Evolutionary conservation across 30 jellyfish, hydroid and myxozoan species (phyloP).

Genomic region (Rhopilema esculentum): DNA sequence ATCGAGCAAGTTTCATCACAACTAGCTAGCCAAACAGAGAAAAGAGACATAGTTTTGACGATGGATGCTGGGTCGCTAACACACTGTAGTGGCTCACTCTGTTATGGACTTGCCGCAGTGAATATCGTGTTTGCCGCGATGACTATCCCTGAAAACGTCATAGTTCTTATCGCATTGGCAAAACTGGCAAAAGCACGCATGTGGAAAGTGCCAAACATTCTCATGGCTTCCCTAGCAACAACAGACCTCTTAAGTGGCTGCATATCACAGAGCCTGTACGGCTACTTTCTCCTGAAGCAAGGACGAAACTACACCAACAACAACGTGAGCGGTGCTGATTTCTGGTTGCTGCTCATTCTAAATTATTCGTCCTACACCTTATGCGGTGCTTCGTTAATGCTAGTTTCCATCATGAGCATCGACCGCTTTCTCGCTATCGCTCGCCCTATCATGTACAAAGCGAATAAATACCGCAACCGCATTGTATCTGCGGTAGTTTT

Average conservation of each 20-base stretch:
- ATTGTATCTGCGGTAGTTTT: slow-evolving; percentile 15
- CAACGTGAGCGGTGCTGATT: slow-evolving; percentile 44
- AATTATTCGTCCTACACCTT: slow-evolving; percentile 70
- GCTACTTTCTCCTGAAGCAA: slow-evolving; percentile 62
- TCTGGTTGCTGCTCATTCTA: slow-evolving; percentile 49
- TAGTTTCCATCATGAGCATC: slow-evolving; percentile 72
- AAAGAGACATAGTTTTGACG: not conserved
- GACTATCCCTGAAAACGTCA: slow-evolving; percentile 66
- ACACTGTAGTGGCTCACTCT: slow-evolving; percentile 60
- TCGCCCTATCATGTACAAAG: slow-evolving; percentile 68
- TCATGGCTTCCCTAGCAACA: slow-evolving; percentile 65
- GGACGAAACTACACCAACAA: slow-evolving; percentile 27
- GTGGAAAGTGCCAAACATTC: slow-evolving; percentile 68
- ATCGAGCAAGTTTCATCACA: too few relatives aligned
- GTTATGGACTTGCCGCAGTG: slow-evolving; percentile 58
- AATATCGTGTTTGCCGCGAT: slow-evolving; percentile 61
- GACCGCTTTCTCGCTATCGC: slow-evolving; percentile 67
- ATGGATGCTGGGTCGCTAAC: slow-evolving; percentile 72
- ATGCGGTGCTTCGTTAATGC: slow-evolving; percentile 71
- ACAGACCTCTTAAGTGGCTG: slow-evolving; percentile 73
- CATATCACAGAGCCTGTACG: slow-evolving; percentile 71
- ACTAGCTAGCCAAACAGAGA: not conserved
- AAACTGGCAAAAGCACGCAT: slow-evolving; percentile 22
- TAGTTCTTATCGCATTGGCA: slow-evolving; percentile 37
- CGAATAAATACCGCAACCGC: slow-evolving; percentile 52